Percentiles rank a stretch among this genome's conserved stretches.
Evolutionary conservation across 2,797 vertebrate species (phyloP).

Genomic region (Ispidina lecontei): DNA sequence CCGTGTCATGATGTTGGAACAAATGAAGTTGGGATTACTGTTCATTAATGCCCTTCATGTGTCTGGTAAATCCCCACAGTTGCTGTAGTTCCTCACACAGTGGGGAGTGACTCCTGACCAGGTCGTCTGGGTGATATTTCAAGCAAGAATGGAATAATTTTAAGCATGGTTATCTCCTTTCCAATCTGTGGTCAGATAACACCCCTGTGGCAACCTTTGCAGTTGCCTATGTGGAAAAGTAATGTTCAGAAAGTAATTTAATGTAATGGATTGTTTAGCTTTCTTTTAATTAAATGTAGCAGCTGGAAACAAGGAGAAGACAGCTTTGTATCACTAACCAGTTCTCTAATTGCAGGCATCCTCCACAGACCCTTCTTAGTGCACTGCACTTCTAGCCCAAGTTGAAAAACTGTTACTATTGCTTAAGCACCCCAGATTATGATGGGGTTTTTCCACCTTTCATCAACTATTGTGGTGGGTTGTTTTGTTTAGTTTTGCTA

Average conservation of each 20-base stretch:
- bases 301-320: slow-evolving; percentile 68
- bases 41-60: not conserved
- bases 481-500: not conserved
- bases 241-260: slow-evolving; percentile 72
- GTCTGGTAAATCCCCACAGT: not conserved
- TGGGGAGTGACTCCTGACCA: not conserved
- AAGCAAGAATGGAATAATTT: slow-evolving; percentile 27
- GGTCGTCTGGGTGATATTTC: not conserved
- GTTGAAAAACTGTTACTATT: not conserved
- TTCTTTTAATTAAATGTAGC: slow-evolving; percentile 74
- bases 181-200: slow-evolving; percentile 48
- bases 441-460: not conserved
- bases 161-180: not conserved
- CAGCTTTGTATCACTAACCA: slow-evolving; percentile 40
- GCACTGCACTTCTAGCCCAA: not conserved
- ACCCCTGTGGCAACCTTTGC: slow-evolving; percentile 59
- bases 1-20: not conserved
- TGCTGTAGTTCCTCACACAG: not conserved
- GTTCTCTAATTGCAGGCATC: slow-evolving; percentile 32
- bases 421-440: not conserved
- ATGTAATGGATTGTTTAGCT: slow-evolving; percentile 73
- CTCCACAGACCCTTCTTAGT: not conserved
- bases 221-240: slow-evolving; percentile 46
- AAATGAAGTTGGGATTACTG: not conserved
- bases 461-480: not conserved